Evolutionary conservation across 1,140 invertebrate species (phyloP), one percentile per base, ranked within the genome.

Genomic region (Zaprionus africanus): DNA sequence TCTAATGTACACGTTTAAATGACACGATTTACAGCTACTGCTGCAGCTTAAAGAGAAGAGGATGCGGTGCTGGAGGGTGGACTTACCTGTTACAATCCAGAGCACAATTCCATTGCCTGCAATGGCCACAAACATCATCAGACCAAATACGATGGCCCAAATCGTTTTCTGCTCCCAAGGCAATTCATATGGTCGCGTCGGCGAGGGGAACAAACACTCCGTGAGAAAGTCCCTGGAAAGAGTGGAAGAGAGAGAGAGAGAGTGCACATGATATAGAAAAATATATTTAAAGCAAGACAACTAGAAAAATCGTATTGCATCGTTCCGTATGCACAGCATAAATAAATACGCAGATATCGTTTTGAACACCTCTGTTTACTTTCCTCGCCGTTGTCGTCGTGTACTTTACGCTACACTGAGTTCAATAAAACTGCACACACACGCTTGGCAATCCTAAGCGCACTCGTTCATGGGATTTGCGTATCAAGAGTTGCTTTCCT

Each of bases 101-200:
- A 98, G 97, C 36, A 98, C 97, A 63, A 97, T 97, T 41, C 95
- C 94, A 91, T 98, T 98, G 11, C 97, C 97, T 6, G 95, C 95
- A 38, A 96, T 96, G 2, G 97, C 96, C 7, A 97, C 94, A 24
- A 96, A 92, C 12, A 97, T 93, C 95, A 98, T 97, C 46, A 96
- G 94, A 0, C 95, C 93, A 66, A 97, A 97, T 15, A 97, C 93
- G 15, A 94, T 92, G 22, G 95, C 94, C 96, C 96, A 97, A 53
- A 95, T 94, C 24, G 95, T 93, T 82, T 96, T 93, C 68, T 92
- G 92, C 61, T 93, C 91, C 92, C 92, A 92, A 57, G 92, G 90
- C 59, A 93, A 73, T 78, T 93, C 92, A 41, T 92, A 93, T 2
- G 92, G 92, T 13, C 92, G 77, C 26, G 90, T 92, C 34, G 92